phyloP scores from a whole-genome alignment of 2,797 vertebrate species.

The Amazona ochrocephala region DNA sequence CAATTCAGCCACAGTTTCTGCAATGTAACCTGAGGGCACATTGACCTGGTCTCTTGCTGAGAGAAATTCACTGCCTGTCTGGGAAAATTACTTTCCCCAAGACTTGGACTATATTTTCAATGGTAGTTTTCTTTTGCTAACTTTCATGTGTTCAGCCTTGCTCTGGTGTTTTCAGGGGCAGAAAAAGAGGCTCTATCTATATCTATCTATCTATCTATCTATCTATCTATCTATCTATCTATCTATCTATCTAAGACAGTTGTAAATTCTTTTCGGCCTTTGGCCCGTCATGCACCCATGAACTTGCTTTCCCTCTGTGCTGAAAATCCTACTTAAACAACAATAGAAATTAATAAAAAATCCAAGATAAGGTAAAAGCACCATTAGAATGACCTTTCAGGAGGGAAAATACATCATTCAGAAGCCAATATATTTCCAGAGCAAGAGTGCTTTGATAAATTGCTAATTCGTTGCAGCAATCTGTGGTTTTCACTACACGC shows the following conservation, averaged over 20 bases:
- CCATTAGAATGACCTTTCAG: background rate
- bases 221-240: background rate
- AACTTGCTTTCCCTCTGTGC: background rate
- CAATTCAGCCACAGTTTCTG: background rate
- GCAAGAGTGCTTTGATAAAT: background rate
- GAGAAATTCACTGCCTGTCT: background rate
- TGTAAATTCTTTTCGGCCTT: background rate
- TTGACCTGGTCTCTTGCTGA: background rate
- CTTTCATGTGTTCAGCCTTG: background rate
- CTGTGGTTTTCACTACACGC: background rate
- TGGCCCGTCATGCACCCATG: background rate
- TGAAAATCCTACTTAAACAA: background rate
- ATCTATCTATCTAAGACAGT: background rate
- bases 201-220: no score
- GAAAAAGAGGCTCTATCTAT: background rate
- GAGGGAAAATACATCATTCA: background rate
- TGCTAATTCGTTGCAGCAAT: background rate
- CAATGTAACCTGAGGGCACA: background rate
- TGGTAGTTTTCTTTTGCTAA: background rate
- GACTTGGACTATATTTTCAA: background rate
- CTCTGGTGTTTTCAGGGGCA: background rate
- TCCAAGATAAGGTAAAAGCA: background rate
- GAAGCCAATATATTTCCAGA: background rate
- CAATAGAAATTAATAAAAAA: background rate
- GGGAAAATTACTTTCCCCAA: constrained; percentile 19